Conservation (phyloP, 1,140 invertebrate species). For the Penaeus chinensis region DNA sequence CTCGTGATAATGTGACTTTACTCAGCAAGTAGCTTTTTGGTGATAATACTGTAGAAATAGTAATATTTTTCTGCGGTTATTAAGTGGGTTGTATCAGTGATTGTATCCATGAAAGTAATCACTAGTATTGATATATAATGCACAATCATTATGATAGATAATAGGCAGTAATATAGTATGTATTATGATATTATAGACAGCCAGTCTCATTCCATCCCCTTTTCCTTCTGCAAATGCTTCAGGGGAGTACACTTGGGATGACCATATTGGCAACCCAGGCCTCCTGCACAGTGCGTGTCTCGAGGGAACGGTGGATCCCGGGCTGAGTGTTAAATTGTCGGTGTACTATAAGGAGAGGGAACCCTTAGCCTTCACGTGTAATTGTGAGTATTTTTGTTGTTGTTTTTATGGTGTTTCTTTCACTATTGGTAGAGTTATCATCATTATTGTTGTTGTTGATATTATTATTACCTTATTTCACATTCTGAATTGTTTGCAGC, state of each 20-base stretch:
- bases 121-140: too few species aligned
- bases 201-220: too few species aligned
- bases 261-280: conserved; percentile 63
- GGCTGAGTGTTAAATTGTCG: conserved; percentile 60
- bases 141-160: too few species aligned
- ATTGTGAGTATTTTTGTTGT: conserved; percentile 53
- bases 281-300: conserved; percentile 62
- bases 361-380: conserved; percentile 62
- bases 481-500: background rate
- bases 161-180: too few species aligned
- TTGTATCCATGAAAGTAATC: too few species aligned
- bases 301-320: conserved; percentile 46
- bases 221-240: background rate
- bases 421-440: background rate
- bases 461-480: background rate
- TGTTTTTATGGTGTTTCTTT: background rate
- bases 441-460: background rate
- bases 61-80: too few species aligned
- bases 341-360: conserved; percentile 50
- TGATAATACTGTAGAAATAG: too few species aligned
- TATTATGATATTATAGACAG: too few species aligned
- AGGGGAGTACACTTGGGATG: conserved; percentile 60
- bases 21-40: background rate
- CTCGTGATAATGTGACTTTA: background rate
- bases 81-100: too few species aligned